These are phyloP conservation scores for Epizoanthus rinbou DNA, from an alignment of 92 coral and sea anemone species.

Conservation along the genomic window DNA sequence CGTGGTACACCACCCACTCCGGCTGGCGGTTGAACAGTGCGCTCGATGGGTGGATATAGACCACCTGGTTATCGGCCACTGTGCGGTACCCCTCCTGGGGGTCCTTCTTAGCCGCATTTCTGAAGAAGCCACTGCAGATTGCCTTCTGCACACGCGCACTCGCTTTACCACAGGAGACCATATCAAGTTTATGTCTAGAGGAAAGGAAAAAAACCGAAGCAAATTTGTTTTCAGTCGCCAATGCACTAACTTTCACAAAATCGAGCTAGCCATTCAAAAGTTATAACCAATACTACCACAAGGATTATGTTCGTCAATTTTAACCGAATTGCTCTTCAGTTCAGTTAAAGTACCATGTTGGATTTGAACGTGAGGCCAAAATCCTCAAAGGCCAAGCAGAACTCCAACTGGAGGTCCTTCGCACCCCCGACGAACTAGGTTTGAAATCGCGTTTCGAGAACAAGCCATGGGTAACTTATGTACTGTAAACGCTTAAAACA, in stretches of 20 bases:
- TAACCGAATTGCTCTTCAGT: too few relatives aligned
- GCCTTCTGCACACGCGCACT: conserved; percentile 95
- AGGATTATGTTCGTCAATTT: too few relatives aligned
- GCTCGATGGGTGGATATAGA: conserved; percentile 96
- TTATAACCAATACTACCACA: too few relatives aligned
- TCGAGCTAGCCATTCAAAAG: too few relatives aligned
- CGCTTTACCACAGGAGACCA: conserved; percentile 95
- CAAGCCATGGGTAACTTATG: too few relatives aligned
- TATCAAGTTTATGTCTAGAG: conserved; percentile 95
- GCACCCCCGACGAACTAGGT: too few relatives aligned
- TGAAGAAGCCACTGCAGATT: conserved; percentile 97
- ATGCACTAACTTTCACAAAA: too few relatives aligned
- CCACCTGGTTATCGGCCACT: conserved; percentile 94
- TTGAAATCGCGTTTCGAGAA: too few relatives aligned
- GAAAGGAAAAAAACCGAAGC: background rate
- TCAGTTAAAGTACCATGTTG: too few relatives aligned
- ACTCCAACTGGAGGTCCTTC: too few relatives aligned
- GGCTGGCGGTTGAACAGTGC: conserved; percentile 98
- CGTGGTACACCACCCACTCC: conserved; percentile 99
- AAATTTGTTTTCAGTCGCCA: background rate
- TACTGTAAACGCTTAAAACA: background rate
- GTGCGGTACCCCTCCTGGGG: conserved; percentile 99
- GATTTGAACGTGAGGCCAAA: too few relatives aligned
- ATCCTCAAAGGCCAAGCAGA: too few relatives aligned
- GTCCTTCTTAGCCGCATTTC: conserved; percentile 97